Conservation (phyloP, 2,797 vertebrate species). For the Lates japonicus region DNA sequence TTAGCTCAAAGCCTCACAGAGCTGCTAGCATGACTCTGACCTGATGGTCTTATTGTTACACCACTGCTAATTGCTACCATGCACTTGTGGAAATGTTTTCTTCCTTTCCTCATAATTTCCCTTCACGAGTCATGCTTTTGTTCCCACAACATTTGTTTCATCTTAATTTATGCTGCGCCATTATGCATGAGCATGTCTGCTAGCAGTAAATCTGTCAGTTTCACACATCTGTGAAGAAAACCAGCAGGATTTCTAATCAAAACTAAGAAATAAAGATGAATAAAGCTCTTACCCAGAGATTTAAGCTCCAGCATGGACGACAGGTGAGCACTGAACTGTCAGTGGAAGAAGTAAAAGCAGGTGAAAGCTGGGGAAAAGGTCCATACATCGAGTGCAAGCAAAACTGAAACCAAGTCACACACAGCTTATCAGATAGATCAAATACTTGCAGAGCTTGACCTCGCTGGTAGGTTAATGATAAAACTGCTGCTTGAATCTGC, state of each 20-base stretch:
- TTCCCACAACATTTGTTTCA: too few species aligned
- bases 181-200: neutral
- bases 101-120: too few species aligned
- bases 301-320: too few species aligned
- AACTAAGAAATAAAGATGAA: neutral
- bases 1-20: too few species aligned
- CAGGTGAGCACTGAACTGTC: neutral
- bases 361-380: neutral
- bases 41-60: too few species aligned
- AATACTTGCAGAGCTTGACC: neutral
- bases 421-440: neutral
- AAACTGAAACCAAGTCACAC: neutral
- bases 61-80: too few species aligned
- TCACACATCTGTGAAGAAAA: neutral
- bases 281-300: slow-evolving; percentile 8
- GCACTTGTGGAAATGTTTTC: too few species aligned
- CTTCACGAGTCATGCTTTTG: too few species aligned
- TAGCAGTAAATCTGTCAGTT: neutral
- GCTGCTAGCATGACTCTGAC: too few species aligned
- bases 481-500: neutral
- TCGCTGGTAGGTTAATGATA: neutral
- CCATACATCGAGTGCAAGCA: rapidly evolving
- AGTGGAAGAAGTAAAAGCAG: neutral
- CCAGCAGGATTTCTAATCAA: neutral
- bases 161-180: neutral